These are phyloP conservation scores for Hololepta plana DNA, from an alignment of 2,888 invertebrate species.

Conservation along the genomic window DNA sequence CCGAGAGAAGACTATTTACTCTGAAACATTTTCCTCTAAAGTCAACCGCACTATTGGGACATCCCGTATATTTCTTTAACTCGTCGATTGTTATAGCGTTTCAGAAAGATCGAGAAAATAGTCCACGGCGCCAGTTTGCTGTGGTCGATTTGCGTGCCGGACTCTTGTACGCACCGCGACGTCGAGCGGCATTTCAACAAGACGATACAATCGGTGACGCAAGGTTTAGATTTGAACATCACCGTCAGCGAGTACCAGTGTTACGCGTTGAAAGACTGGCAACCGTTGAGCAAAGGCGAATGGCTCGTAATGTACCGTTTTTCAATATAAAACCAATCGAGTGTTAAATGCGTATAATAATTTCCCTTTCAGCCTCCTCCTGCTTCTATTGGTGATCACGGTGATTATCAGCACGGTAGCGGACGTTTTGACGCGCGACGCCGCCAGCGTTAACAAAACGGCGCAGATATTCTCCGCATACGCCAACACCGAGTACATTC, in stretches of 20 bases:
- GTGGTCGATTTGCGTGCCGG: constrained; percentile 27
- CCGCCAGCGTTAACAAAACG: too few species aligned
- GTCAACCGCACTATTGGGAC: too few species aligned
- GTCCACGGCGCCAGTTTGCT: constrained; percentile 15
- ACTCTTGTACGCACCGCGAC: constrained; percentile 22
- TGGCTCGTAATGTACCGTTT: constrained; percentile 6
- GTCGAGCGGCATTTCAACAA: constrained; percentile 19
- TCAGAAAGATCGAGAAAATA: constrained; percentile 13
- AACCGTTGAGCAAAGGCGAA: constrained; percentile 5
- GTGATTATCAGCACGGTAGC: neutral
- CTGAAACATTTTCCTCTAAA: too few species aligned
- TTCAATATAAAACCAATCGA: neutral
- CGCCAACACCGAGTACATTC: constrained; percentile 13
- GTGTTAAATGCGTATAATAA: too few species aligned
- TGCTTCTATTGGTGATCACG: too few species aligned
- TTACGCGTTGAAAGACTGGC: constrained; percentile 14
- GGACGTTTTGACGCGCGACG: neutral
- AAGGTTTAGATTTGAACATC: constrained; percentile 17
- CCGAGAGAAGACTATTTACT: too few species aligned
- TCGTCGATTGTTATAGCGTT: constrained; percentile 16
- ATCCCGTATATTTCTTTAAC: too few species aligned
- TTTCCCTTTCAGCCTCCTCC: too few species aligned
- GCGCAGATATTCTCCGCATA: constrained; percentile 14
- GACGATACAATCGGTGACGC: constrained; percentile 14
- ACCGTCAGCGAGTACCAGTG: constrained; percentile 17